A percentile compares a stretch with the other conserved stretches of the same genome.
Conservation (phyloP, 2,888 invertebrate species). For the Lycia hirtaria region DNA sequence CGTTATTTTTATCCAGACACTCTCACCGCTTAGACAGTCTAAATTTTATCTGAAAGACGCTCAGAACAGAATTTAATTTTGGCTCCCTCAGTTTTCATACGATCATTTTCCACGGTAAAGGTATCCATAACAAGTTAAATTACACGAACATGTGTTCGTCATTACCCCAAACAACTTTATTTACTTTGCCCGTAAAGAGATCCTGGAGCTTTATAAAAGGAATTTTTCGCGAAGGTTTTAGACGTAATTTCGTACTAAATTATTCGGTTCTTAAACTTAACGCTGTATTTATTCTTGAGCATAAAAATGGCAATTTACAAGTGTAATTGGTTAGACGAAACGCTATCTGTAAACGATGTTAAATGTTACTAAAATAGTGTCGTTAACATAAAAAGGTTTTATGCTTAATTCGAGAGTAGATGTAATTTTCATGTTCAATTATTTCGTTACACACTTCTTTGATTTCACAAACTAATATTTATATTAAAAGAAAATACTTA, state of each 20-base stretch:
- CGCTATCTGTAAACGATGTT: conserved; percentile 21
- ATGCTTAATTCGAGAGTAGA: not conserved
- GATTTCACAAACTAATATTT: too few species aligned
- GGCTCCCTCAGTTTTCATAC: conserved; percentile 18
- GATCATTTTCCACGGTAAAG: conserved; percentile 33
- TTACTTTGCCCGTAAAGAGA: conserved; percentile 38
- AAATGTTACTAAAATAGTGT: not conserved
- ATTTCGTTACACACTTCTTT: not conserved
- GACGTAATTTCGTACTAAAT: conserved; percentile 28
- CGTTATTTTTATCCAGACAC: not conserved
- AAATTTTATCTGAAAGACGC: not conserved
- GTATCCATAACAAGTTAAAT: conserved; percentile 38
- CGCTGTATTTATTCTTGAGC: conserved; percentile 19
- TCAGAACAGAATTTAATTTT: conserved; percentile 16
- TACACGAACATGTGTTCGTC: conserved; percentile 39
- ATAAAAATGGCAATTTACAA: conserved; percentile 30
- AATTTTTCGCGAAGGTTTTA: conserved; percentile 19
- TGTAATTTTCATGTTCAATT: conserved; percentile 2
- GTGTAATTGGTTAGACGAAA: conserved; percentile 32
- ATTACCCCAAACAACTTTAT: conserved; percentile 42
- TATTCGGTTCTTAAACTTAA: conserved; percentile 24
- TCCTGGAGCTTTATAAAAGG: conserved; percentile 14
- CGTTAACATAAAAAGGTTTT: not conserved
- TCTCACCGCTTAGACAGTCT: not conserved
- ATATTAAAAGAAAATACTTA: too few species aligned